These are phyloP conservation scores for Nemotelus nigrinus DNA, from an alignment of 2,888 invertebrate species.

Conservation along the genomic window DNA sequence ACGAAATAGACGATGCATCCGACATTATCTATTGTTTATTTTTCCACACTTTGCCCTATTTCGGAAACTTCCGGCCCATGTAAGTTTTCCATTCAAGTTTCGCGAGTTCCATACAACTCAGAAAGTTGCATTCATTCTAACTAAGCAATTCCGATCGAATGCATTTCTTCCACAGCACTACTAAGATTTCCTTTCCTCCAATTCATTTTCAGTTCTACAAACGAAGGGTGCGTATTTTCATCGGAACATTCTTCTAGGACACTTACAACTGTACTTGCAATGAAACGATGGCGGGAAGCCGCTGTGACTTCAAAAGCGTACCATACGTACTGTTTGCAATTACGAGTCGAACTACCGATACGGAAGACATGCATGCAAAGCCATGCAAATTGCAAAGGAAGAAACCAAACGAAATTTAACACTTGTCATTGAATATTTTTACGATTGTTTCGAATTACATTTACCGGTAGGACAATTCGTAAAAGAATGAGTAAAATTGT, in stretches of 20 bases:
- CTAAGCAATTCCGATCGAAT: conserved; percentile 28
- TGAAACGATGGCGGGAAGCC: not conserved
- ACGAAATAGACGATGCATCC: too few species aligned
- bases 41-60: too few species aligned
- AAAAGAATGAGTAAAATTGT: too few species aligned
- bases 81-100: not conserved
- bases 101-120: conserved; percentile 13
- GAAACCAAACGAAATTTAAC: conserved; percentile 23
- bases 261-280: not conserved
- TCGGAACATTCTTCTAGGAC: conserved; percentile 29
- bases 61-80: not conserved
- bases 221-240: not conserved
- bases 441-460: conserved; percentile 31
- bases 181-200: conserved; percentile 38
- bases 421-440: conserved; percentile 35
- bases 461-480: not conserved
- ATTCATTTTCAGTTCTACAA: conserved; percentile 14
- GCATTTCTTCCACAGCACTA: conserved; percentile 16
- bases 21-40: too few species aligned
- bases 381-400: conserved; percentile 32
- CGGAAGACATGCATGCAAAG: conserved; percentile 1
- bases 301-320: not conserved
- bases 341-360: not conserved
- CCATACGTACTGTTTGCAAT: not conserved
- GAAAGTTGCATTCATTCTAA: conserved; percentile 15